Base-by-base conservation (phyloP, 2,888 invertebrate species). In the Hypomecis atomaria region DNA sequence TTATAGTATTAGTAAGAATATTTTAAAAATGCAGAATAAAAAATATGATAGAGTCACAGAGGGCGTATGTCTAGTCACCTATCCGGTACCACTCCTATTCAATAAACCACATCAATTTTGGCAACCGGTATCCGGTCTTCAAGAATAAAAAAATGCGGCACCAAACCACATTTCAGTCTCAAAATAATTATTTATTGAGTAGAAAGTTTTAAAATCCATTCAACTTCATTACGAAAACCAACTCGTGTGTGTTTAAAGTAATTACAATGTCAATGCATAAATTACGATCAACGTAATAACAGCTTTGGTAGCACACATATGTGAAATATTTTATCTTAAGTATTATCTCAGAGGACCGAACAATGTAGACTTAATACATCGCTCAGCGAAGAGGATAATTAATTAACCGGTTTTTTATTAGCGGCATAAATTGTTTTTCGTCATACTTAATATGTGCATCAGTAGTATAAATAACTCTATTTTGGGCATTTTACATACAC, bases 231-330 rank as follows among this genome's bases (percentile, higher is more conserved):
- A 82, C 72, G 78, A 82, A 84, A 84, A 83, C 82, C 78, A 81
- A 81, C 81, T 77, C 78, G 81, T 81, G 81, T 80, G 78, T 80
- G 78, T 74, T 82, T 80, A 78, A 75, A 74, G 81, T 84, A 85
- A 86, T 86, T 83, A 86, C 78, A 79, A 81, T 82, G 82, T 82
- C 83, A 83, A 86, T 84, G 85, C 82, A 89, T 89, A 89, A 87
- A 88, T 89, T 86, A 88, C 77, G 60, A 76, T 74, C 78, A 79
- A 77, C 78, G 76, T 85, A 87, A 87, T 87, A 84, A 89, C 81
- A 82, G 84, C 81, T 79, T 81, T 78, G 69, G 67, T 67, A 69
- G 67, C 75, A 79, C 78, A 73, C 77, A 87, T 88, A 84, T 85
- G 85, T 88, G 80, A 84, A 85, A 83, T 86, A 84, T 85, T 85